Evolutionary conservation across 2,797 vertebrate species (phyloP), one percentile per base, ranked within the genome.

Genomic region (Peromyscus attwateri): DNA sequence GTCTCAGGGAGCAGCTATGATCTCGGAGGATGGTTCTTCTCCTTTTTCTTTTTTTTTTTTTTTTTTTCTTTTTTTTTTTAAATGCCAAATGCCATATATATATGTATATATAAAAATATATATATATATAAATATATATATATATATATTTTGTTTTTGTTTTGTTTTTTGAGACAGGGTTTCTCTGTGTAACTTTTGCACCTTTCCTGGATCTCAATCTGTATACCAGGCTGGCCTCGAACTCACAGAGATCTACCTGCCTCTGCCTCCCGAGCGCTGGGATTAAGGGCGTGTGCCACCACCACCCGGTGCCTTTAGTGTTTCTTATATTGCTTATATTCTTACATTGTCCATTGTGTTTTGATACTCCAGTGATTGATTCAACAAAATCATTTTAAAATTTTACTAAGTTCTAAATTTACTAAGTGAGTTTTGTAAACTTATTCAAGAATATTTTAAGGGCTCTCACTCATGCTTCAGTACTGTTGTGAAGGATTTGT

Each of bases 351-450:
- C 52, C 3, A 6, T 46, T 87, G 1, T 46, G 9, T 87, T 68
- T 73, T 91, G 21, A 60, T 80, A 43, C 60, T 46, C 40, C 31
- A 40, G 9, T 52, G 55, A 83, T 77, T 71, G 37, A 70, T 91
- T 88, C n/a, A 83, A 37, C 16, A 94, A 92, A 89, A 76, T 82
- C 9, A 46, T 40, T 90, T 92, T 80, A 91, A 66, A 64, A 66
- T 80, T 49, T 80, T 75, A 55, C 31, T 11, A 66, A 90, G 8
- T 85, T 88, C 27, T 89, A 62, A 77, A 62, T 77, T 77, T 76
- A 55, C 23, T 17, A 68, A 84, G 17, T 93, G 85, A 23, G 46
- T 89, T 94, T 92, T 81, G 0, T 95, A 66, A 93, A 75, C 70
- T 90, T 77, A 77, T 49, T 70, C 34, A 96, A 25, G 34, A 75